phyloP scores from a whole-genome alignment of 2,113 vertebrate species.

The Indicator indicator region DNA sequence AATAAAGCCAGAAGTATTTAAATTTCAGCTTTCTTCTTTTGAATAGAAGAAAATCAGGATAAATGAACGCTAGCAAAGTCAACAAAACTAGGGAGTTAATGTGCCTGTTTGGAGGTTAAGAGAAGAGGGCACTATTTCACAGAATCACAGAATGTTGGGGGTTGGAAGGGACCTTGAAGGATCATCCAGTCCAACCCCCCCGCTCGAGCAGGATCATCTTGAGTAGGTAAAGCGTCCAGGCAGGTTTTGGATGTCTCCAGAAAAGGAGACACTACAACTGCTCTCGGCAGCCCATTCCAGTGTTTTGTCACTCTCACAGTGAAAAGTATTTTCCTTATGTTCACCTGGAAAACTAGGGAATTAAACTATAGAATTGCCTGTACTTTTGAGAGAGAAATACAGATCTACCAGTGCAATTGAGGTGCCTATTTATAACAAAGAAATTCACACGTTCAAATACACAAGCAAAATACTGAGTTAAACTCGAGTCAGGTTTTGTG shows the following conservation, averaged over 20 bases:
- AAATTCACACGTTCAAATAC: neutral
- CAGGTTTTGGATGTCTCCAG: too few relatives aligned
- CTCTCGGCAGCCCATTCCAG: too few relatives aligned
- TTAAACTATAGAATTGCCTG: neutral
- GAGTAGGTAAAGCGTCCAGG: too few relatives aligned
- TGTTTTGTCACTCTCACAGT: too few relatives aligned
- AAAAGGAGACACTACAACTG: too few relatives aligned
- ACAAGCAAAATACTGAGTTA: neutral
- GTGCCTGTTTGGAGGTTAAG: neutral
- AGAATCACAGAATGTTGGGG: too few relatives aligned
- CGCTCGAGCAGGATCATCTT: too few relatives aligned
- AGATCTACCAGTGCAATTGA: neutral
- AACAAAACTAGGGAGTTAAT: neutral
- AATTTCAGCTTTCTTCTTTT: neutral
- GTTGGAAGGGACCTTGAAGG: too few relatives aligned
- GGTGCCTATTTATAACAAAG: neutral
- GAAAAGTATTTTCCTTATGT: too few relatives aligned
- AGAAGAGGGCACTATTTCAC: neutral
- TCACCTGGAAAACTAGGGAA: too few relatives aligned
- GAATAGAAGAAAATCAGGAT: neutral
- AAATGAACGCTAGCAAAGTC: neutral
- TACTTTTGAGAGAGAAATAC: conserved; percentile 10
- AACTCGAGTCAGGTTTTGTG: neutral
- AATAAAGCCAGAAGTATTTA: neutral
- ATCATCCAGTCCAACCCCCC: too few relatives aligned